These are phyloP conservation scores for Himantopus leucocephalus DNA, from an alignment of 2,113 vertebrate genomes.

Conservation along the genomic window DNA sequence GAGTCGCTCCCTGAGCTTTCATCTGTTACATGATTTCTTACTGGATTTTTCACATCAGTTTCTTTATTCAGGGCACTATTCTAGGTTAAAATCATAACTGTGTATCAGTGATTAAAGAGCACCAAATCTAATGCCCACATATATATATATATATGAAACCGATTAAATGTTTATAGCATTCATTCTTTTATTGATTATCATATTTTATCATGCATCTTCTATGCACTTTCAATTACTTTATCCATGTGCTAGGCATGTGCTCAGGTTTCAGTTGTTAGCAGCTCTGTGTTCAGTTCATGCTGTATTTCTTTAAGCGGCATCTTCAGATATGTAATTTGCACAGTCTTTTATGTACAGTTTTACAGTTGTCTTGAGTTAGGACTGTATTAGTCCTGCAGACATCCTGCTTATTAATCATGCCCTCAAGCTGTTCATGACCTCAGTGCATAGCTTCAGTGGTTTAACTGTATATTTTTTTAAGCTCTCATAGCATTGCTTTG, in stretches of 20 bases:
- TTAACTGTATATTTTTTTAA: constrained; percentile 30
- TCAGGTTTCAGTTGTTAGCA: constrained; percentile 16
- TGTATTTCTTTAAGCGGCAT: background rate
- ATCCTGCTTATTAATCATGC: constrained; percentile 36
- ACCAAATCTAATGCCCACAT: background rate
- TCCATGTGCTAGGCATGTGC: background rate
- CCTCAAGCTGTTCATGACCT: constrained; percentile 43
- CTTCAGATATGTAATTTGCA: background rate
- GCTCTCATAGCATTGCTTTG: constrained; percentile 60
- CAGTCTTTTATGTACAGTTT: background rate
- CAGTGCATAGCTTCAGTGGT: constrained; percentile 48
- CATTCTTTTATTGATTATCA: constrained; percentile 9
- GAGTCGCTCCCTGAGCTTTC: background rate
- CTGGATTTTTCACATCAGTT: background rate
- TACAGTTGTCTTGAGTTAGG: background rate
- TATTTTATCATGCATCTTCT: background rate
- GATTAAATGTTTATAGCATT: background rate
- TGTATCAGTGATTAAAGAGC: background rate
- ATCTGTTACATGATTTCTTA: background rate
- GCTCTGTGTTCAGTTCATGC: constrained; percentile 9
- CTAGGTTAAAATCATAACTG: background rate
- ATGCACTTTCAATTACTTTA: background rate
- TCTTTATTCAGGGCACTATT: background rate
- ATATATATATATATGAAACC: background rate
- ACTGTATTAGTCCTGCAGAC: constrained; percentile 28